Conservation (phyloP, 1,140 invertebrate genomes). For the Euwallacea similis region DNA sequence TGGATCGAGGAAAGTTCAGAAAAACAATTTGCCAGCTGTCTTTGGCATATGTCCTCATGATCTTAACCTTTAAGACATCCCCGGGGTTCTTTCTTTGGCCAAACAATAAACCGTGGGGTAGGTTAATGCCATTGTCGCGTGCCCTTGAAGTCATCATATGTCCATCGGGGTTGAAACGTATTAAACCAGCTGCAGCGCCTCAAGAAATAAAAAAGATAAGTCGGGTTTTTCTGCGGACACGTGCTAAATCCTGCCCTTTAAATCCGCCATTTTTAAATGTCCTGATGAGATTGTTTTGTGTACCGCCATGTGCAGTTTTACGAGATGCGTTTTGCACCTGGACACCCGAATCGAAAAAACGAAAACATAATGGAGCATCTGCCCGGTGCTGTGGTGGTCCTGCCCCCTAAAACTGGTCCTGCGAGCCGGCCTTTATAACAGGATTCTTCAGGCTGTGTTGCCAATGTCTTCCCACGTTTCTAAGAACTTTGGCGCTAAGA, state of each 20-base stretch:
- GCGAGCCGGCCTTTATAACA: constrained; percentile 21
- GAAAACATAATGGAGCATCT: constrained; percentile 19
- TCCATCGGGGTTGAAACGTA: neutral
- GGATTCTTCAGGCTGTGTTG: constrained; percentile 16
- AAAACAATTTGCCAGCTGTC: constrained; percentile 15
- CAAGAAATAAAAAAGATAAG: neutral
- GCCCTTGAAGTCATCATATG: constrained; percentile 15
- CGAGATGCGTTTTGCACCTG: constrained; percentile 30
- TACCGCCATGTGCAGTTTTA: constrained; percentile 13
- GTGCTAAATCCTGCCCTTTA: constrained; percentile 21
- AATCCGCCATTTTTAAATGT: constrained; percentile 27
- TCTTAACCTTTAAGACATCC: constrained; percentile 17
- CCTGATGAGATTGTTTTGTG: neutral
- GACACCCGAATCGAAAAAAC: constrained; percentile 16
- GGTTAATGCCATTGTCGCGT: constrained; percentile 26
- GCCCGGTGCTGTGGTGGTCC: constrained; percentile 19
- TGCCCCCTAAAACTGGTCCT: constrained; percentile 34
- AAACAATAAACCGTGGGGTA: constrained; percentile 18
- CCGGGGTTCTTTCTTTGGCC: constrained; percentile 4
- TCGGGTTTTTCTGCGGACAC: neutral
- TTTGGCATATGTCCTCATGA: constrained; percentile 14
- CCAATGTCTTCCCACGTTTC: neutral
- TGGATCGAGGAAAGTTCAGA: neutral
- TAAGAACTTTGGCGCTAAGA: no score
- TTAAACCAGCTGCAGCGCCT: neutral